A percentile compares a stretch with the other conserved stretches of the same genome.
These are phyloP conservation scores for Anarhynchus alexandrinus DNA, from an alignment of 2,113 vertebrate species.

Conservation along the genomic window DNA sequence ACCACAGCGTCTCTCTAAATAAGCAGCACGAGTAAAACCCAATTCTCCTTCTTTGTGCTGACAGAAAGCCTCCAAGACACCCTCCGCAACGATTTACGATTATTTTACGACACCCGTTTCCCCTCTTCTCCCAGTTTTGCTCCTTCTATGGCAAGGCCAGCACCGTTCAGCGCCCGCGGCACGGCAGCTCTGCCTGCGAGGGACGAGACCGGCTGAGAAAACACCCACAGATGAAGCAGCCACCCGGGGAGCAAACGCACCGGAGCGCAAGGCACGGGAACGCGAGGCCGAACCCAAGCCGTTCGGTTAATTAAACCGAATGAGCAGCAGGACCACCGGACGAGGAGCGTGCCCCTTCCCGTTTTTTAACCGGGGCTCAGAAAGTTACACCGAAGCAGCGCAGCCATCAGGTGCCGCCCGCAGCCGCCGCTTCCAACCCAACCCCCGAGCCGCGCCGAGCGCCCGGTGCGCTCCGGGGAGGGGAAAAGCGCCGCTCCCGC, in stretches of 20 bases:
- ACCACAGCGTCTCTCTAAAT: not conserved
- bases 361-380: not conserved
- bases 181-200: fast-evolving
- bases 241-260: fast-evolving
- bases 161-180: fast-evolving
- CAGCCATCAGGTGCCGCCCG: not conserved
- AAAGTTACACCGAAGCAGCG: too few relatives aligned
- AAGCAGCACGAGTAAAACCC: fast-evolving
- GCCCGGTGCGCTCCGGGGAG: too few relatives aligned
- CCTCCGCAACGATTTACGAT: fast-evolving
- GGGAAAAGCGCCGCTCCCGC: not conserved
- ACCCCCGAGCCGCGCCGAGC: not conserved
- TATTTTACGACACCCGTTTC: not conserved
- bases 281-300: not conserved
- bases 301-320: fast-evolving
- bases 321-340: not conserved
- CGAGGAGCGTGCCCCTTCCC: fast-evolving
- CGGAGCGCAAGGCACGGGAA: too few relatives aligned
- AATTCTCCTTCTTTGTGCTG: not conserved
- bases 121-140: too few relatives aligned
- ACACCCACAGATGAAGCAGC: fast-evolving
- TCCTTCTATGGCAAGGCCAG: too few relatives aligned
- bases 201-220: fast-evolving
- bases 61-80: not conserved
- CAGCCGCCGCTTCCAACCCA: not conserved